Conservation (phyloP, 2,113 vertebrate genomes). For the Amphiprion ocellaris region DNA sequence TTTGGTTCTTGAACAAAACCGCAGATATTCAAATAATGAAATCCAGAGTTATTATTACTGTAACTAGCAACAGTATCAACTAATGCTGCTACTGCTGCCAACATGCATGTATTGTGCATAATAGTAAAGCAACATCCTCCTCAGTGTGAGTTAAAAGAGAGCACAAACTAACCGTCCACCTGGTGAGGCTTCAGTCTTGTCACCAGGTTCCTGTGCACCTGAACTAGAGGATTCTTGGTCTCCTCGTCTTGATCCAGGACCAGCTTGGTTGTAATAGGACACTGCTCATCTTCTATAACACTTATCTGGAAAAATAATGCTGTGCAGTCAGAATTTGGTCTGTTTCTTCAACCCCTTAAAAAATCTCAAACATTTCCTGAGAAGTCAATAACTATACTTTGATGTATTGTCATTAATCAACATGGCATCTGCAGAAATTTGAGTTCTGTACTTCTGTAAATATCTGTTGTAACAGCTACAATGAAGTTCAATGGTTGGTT, state of each 20-base stretch:
- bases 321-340: neutral
- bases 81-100: neutral
- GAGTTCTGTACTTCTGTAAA: neutral
- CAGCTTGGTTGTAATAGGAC: conserved; percentile 94
- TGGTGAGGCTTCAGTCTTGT: conserved; percentile 95
- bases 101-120: neutral
- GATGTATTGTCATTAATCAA: too few relatives aligned
- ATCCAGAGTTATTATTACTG: neutral
- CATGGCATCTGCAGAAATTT: neutral
- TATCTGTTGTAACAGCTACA: too few relatives aligned
- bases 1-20: too few relatives aligned
- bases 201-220: conserved; percentile 94
- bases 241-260: conserved; percentile 94
- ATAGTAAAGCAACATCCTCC: neutral
- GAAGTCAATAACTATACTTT: too few relatives aligned
- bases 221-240: conserved; percentile 92
- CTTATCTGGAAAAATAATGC: conserved; percentile 84
- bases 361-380: too few relatives aligned
- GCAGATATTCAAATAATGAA: too few relatives aligned
- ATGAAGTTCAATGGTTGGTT: neutral
- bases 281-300: conserved; percentile 87
- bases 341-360: too few relatives aligned
- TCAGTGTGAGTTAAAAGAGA: neutral
- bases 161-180: conserved; percentile 78
- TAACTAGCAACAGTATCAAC: neutral